Base-by-base conservation (phyloP, 2,888 invertebrate genomes). In the Elmis aenea region DNA sequence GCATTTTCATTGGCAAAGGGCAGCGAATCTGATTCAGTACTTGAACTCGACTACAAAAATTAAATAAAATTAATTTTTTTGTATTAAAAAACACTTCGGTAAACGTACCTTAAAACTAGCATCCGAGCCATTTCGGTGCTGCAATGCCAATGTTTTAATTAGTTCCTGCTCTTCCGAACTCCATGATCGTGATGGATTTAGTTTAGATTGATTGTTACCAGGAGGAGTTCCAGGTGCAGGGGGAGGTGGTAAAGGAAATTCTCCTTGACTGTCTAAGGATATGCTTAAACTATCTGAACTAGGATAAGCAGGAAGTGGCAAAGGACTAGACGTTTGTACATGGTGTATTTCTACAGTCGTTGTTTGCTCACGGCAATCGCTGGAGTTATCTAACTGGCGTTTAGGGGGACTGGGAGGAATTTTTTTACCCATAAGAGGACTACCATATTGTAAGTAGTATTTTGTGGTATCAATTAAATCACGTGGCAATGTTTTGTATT, bases 1-100 rank as follows among this genome's bases (percentile, higher is more conserved):
- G 95, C 94, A 69, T 97, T 96, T 67, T 97, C 96, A 67, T 97
- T 96, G 51, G 96, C 96, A 70, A 97, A 97, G 22, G 96, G 96
- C 66, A 91, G 80, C 62, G 89, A 90, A 69, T 95, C 94, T 27
- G 93, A 93, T 73, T 95, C 95, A 50, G 92, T 90, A 70, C 93
- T 94, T 57, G 92, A 92, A 75, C 85, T 90, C 65, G 90, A 91
- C 88, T 89, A 75, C 21, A 71, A 71, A 33, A 48, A 45, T 8
- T 16, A 10, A 13, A 13, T 10, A 12, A 1, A n/a, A 38, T 27
- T 16, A 11, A 11, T 4, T 15, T 21, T n/a, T 12, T 2, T 6
- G n/a, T n/a, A n/a, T n/a, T n/a, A n/a, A n/a, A n/a, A n/a, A 5
- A 18, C 20, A 8, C 8, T 6, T 18, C 18, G 18, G 18, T 5